Evolutionary conservation across 2,797 vertebrate species (phyloP).

Genomic region (Pitangus sulphuratus): DNA sequence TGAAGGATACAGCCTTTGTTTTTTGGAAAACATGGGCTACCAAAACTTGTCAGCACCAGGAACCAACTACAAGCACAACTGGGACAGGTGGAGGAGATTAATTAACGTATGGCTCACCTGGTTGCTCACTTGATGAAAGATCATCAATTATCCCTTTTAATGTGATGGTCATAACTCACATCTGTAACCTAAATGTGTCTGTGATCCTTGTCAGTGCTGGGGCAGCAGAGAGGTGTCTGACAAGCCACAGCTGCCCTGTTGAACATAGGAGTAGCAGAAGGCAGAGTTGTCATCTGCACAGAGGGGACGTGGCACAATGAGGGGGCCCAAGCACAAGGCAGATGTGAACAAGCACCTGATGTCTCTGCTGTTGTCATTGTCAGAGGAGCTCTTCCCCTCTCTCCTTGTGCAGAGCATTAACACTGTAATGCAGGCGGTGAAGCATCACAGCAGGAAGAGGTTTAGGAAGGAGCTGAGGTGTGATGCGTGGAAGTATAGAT

Average conservation of each 20-base stretch:
- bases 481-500: not conserved
- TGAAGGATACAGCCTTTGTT: not conserved
- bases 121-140: not conserved
- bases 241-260: not conserved
- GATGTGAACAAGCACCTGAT: not conserved
- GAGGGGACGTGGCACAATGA: not conserved
- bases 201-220: not conserved
- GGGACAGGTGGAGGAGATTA: not conserved
- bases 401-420: not conserved
- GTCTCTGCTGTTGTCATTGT: not conserved
- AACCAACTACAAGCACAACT: not conserved
- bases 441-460: not conserved
- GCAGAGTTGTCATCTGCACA: not conserved
- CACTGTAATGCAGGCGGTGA: rapidly evolving
- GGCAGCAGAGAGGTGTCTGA: not conserved
- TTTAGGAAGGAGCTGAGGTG: not conserved
- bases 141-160: not conserved
- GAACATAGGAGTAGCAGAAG: not conserved
- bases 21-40: not conserved
- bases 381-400: not conserved
- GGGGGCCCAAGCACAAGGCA: not conserved
- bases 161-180: not conserved
- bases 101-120: not conserved
- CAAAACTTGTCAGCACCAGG: not conserved
- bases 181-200: not conserved